These are phyloP conservation scores for Sylvilagus floridanus DNA, from an alignment of 2,797 vertebrate genomes.

Conservation along the genomic window DNA sequence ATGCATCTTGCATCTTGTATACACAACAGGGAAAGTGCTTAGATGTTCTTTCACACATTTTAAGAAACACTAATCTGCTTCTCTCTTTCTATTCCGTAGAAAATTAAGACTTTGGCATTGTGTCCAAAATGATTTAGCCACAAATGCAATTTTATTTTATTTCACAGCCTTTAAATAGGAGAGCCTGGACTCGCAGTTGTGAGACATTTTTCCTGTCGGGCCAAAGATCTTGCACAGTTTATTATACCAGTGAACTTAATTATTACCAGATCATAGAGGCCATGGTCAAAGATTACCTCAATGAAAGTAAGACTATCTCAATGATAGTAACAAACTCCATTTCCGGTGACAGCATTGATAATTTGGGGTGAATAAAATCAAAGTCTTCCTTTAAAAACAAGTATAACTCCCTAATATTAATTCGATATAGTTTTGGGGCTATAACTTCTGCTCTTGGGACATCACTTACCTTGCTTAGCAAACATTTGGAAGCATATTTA, in stretches of 20 bases:
- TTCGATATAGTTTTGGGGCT: background rate
- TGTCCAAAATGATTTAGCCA: background rate
- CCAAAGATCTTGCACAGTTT: background rate
- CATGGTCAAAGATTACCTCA: background rate
- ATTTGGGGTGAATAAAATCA: background rate
- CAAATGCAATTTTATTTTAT: background rate
- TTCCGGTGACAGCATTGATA: background rate
- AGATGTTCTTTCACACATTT: background rate
- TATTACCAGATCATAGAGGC: background rate
- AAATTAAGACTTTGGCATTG: background rate
- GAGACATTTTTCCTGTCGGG: background rate
- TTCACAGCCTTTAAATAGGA: background rate
- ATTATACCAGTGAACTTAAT: background rate
- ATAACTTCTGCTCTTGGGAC: background rate
- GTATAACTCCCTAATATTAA: background rate
- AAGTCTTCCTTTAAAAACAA: background rate
- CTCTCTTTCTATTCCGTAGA: background rate
- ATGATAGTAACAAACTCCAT: background rate
- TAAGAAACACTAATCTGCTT: background rate
- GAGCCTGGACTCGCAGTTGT: background rate
- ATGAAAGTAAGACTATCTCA: background rate
- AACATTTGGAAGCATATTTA: background rate
- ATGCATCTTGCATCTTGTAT: background rate
- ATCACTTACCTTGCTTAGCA: background rate
- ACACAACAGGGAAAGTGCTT: background rate